phyloP scores from a whole-genome alignment of 2,888 invertebrate genomes.

The Philhelius pedissequus region DNA sequence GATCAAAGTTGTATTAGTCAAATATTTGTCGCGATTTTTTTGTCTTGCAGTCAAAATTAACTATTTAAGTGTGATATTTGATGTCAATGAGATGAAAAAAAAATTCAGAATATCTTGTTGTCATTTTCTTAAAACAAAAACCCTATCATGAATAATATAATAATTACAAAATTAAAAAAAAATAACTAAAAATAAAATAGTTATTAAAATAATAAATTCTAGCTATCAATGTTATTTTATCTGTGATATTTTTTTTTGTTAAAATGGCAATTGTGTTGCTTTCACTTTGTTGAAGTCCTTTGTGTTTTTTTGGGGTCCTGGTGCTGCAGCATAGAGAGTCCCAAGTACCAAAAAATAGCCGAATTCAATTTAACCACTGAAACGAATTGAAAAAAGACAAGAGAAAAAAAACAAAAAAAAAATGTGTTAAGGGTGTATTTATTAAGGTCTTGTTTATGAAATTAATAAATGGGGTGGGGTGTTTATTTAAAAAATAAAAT shows the following conservation, averaged over 20 bases:
- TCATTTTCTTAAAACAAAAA: slow-evolving; percentile 32
- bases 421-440: neutral
- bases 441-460: neutral
- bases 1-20: neutral
- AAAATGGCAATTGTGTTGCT: slow-evolving; percentile 61
- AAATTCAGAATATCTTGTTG: slow-evolving; percentile 3
- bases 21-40: slow-evolving; percentile 19
- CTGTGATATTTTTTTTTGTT: slow-evolving; percentile 44
- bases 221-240: slow-evolving; percentile 70
- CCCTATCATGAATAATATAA: slow-evolving; percentile 46
- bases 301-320: slow-evolving; percentile 11
- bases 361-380: slow-evolving; percentile 78
- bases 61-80: slow-evolving; percentile 48
- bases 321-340: slow-evolving; percentile 37
- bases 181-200: slow-evolving; percentile 35
- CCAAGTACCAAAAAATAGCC: slow-evolving; percentile 65
- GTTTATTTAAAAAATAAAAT: neutral
- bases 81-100: slow-evolving; percentile 51
- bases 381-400: slow-evolving; percentile 24
- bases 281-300: slow-evolving; percentile 39
- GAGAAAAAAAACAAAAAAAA: slow-evolving; percentile 54
- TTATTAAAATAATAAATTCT: slow-evolving; percentile 73
- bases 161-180: slow-evolving; percentile 42
- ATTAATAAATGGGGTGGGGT: slow-evolving; percentile 19
- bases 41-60: slow-evolving; percentile 58